Evolutionary conservation across 37 sponge, comb jelly and placozoan genomes (phyloP).

Genomic region (Bolinopsis microptera): DNA sequence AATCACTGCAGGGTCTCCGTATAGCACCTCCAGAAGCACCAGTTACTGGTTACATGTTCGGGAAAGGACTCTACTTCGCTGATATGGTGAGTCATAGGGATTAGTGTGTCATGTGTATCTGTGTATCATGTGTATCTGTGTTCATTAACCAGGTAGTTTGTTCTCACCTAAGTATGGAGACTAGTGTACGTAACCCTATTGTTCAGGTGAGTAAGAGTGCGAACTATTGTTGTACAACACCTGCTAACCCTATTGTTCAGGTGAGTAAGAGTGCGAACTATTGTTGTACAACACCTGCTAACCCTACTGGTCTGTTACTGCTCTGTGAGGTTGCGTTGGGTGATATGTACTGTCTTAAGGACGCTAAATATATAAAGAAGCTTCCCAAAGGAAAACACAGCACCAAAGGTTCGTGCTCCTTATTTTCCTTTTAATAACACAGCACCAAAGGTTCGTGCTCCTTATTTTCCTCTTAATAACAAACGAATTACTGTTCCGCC

Average conservation of each 20-base stretch:
- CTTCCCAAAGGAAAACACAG: slow-evolving; percentile 96
- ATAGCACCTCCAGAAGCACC: slow-evolving; percentile 99
- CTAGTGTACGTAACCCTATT: too few relatives aligned
- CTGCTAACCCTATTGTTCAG: slow-evolving; percentile 28
- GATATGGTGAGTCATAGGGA: slow-evolving; percentile 65
- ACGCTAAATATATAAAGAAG: slow-evolving; percentile 77
- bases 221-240: slow-evolving; percentile 88
- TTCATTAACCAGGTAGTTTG: neutral
- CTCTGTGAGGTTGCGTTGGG: slow-evolving; percentile 98
- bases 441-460: neutral
- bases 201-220: slow-evolving; percentile 75
- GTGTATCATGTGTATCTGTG: slow-evolving; percentile 37
- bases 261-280: slow-evolving; percentile 87
- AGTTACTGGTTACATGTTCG: slow-evolving; percentile 99
- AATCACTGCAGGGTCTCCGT: slow-evolving; percentile 79
- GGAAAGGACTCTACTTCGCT: slow-evolving; percentile 98
- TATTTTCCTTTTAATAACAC: neutral
- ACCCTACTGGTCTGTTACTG: slow-evolving; percentile 82
- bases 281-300: slow-evolving; percentile 73
- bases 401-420: slow-evolving; percentile 78
- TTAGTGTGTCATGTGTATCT: slow-evolving; percentile 68
- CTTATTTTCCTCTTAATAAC: neutral
- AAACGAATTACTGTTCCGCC: neutral
- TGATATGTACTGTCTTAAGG: slow-evolving; percentile 78
- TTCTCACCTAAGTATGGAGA: neutral